Base-by-base conservation (phyloP, 2,888 invertebrate species). In the Archips crataeganus region DNA sequence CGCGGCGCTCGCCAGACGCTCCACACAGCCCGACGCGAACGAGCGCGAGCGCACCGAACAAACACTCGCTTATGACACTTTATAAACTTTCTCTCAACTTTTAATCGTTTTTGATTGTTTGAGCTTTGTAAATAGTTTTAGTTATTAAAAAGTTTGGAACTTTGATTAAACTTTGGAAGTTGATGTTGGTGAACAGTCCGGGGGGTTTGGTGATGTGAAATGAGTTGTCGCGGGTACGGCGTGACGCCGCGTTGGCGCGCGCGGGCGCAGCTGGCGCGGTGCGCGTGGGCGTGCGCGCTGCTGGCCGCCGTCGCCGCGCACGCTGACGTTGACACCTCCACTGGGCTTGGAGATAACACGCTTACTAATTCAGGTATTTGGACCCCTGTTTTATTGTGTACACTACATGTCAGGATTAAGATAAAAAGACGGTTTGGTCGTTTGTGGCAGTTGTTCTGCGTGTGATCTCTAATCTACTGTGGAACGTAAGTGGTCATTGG, bases 231-330 rank as follows among this genome's bases (percentile, higher is more conserved):
- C 79, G 83, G 81, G 75, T 81, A 81, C 76, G 77, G 74, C 71
- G 74, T 69, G 82, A 49, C 60, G 69, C 69, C 77, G 76, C 80
- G 80, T 81, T 82, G 84, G 80, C 78, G 79, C 82, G 51, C 66
- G 71, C 71, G 79, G 70, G 81, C 85, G 77, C 77, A 85, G 80
- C 75, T 87, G 77, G 83, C 84, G 62, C 78, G 86, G 57, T 93
- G 93, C 93, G 93, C 91, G 77, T 94, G 93, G 90, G 93, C 93
- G 84, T 93, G 92, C 89, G 92, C 90, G 83, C 79, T 92, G 73
- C 77, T 90, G 59, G 85, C 84, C 64, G 82, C 84, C 63, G 87
- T 83, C 66, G 87, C 87, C 68, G 89, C 88, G 36, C 87, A 87
- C 76, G 87, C 93, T 39, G 94, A 94, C 77, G 90, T 93, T 65